Base-by-base conservation (phyloP, 2,888 invertebrate species). In the Ischnus inquisitorius region DNA sequence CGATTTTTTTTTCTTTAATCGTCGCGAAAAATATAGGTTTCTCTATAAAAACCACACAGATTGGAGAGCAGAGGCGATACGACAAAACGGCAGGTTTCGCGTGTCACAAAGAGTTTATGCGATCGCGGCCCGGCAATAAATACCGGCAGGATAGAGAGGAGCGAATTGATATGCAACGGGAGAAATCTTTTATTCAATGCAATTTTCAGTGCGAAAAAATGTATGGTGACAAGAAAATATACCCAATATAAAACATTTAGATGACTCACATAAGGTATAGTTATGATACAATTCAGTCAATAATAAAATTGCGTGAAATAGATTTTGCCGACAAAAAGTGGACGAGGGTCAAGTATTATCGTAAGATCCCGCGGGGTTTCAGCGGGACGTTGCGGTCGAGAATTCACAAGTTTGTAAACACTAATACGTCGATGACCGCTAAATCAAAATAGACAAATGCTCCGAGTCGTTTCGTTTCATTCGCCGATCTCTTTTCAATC, bases 91-190 rank as follows among this genome's bases (percentile, higher is more conserved):
- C 12, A 46, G 77, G 68, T 77, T 60, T 77, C 76, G 14, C 43
- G 76, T 77, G 46, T 77, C 76, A 67, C 76, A 77, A 64, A 77
- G 76, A 67, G 67, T 57, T 34, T 34, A 34, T 6, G 34, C 34
- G 34, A 51, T 76, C 43, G 54, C 39, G 57, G 67, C 46, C 19
- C 19, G 41, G 67, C 16, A n/a, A 57, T 43, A 67, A 57, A 57
- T 19, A 46, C 34, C 68, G 22, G 16, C 76, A 19, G 34, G 28
- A 69, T 41, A 12, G 46, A 28, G 54, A 43, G 57, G 16, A 16
- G 51, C 51, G 48, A 16, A 16, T 48, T 5, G 16, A 48, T 16
- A 48, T 48, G 8, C 16, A 6, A 6, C 48, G n/a, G 16, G 48
- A 16, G 48, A 48, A 6, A 16, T 48, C 16, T 16, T 48, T 6